Evolutionary conservation across 2,888 invertebrate genomes (phyloP), one percentile per base, ranked within the genome.

Genomic region (Zaprionus obscuricornis): DNA sequence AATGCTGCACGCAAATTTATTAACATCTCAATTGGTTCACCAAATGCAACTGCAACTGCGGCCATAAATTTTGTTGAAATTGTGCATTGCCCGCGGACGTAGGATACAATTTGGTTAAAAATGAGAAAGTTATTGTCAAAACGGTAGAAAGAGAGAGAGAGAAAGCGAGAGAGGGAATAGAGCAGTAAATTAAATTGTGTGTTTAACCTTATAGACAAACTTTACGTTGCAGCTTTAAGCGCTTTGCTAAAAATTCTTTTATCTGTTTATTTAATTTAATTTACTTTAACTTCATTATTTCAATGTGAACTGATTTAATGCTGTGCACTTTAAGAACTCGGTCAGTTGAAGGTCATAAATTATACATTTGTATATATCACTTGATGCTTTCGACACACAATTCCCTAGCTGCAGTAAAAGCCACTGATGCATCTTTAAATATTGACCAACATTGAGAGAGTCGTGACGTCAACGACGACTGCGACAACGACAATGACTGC

Each of bases 1-100:
- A 57, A 55, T 56, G 52, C 52, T 39, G 56, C 39, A 29, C 22
- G 36, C 24, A 76, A 71, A 78, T 78, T 78, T 76, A 75, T 71
- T 66, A 77, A 66, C 74, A 71, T 60, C 52, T 65, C 69, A 66
- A 69, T 65, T 65, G 59, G 46, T 45, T 52, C 42, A 27, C 50
- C 46, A 4, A 22, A 4, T 10, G 29, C n/a, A 56, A 68, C 51
- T 52, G 49, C 65, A 56, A 60, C 52, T 45, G 33, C n/a, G 49
- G 56, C 42, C 22, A 66, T 69, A 57, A 62, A 69, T 68, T 68
- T n/a, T n/a, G 31, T n/a, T 26, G 34, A 33, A n/a, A 22, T 17
- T 39, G 18, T 11, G 29, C 51, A 31, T 39, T 17, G 34, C 47
- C 47, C 34, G 31, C 18, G 47, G 40, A 17, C 3, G 5, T 20